Conservation (phyloP, 2,797 vertebrate genomes). For the Smutsia temminckii region DNA sequence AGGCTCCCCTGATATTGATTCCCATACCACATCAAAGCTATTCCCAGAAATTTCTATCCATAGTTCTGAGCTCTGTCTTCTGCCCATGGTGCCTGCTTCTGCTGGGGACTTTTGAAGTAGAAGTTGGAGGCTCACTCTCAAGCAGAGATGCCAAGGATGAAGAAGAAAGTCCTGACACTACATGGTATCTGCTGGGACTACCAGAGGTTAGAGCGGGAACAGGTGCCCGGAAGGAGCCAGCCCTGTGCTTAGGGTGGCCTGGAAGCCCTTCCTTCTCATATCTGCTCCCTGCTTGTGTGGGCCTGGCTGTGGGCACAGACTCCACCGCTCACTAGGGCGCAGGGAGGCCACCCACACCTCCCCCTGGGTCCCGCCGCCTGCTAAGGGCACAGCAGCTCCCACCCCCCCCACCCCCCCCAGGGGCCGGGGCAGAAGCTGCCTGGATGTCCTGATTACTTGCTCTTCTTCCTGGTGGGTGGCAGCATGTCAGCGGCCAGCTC, state of each 20-base stretch:
- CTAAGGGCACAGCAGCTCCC: background rate
- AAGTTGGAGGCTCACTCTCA: background rate
- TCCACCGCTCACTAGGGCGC: background rate
- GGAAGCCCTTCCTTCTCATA: background rate
- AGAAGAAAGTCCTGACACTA: background rate
- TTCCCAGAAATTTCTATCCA: background rate
- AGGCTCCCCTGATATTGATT: background rate
- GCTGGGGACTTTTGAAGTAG: background rate
- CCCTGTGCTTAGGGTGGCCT: background rate
- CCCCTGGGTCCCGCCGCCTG: background rate
- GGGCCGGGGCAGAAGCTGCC: background rate
- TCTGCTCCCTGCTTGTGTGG: background rate
- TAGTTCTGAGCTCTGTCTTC: background rate
- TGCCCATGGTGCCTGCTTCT: background rate
- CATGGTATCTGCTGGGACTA: background rate
- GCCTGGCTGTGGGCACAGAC: background rate
- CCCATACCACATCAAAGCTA: background rate
- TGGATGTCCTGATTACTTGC: rapidly evolving
- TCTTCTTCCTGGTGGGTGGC: conserved; percentile 2
- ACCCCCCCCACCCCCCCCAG: background rate
- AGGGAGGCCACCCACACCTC: background rate
- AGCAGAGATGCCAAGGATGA: background rate
- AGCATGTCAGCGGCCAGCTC: background rate
- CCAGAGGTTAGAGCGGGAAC: rapidly evolving
- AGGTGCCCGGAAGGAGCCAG: background rate